phyloP scores from a whole-genome alignment of 1,140 invertebrate genomes.

The Tetramorium simillimum region DNA sequence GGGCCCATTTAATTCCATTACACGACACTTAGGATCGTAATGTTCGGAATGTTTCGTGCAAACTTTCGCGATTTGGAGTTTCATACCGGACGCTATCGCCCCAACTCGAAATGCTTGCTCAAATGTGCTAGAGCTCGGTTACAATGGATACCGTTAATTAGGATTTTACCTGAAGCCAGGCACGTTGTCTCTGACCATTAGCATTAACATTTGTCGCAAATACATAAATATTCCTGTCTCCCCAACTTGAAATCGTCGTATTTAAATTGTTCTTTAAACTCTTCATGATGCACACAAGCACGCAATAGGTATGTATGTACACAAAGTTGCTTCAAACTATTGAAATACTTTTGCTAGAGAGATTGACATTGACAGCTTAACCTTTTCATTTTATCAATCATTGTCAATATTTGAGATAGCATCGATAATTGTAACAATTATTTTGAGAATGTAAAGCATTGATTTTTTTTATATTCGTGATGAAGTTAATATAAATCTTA shows the following conservation, averaged over 20 bases:
- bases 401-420: not conserved
- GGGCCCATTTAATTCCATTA: constrained; percentile 41
- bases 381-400: not conserved
- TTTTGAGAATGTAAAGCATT: not conserved
- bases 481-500: constrained; percentile 11
- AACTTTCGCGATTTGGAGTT: constrained; percentile 34
- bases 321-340: constrained; percentile 16
- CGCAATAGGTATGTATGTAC: too few relatives aligned
- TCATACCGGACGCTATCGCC: not conserved
- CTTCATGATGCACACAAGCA: not conserved
- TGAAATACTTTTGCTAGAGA: not conserved
- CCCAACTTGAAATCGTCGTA: constrained; percentile 12
- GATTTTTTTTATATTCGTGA: not conserved
- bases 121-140: constrained; percentile 15
- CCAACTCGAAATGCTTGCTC: constrained; percentile 6
- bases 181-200: not conserved
- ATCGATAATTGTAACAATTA: constrained; percentile 12
- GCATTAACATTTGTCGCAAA: constrained; percentile 15
- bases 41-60: constrained; percentile 20
- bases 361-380: not conserved
- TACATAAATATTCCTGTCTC: constrained; percentile 9
- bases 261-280: constrained; percentile 63
- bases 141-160: constrained; percentile 39
- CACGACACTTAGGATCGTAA: constrained; percentile 18
- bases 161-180: not conserved